These are phyloP conservation scores for Synanceia verrucosa DNA, from an alignment of 2,797 vertebrate genomes.

Conservation along the genomic window DNA sequence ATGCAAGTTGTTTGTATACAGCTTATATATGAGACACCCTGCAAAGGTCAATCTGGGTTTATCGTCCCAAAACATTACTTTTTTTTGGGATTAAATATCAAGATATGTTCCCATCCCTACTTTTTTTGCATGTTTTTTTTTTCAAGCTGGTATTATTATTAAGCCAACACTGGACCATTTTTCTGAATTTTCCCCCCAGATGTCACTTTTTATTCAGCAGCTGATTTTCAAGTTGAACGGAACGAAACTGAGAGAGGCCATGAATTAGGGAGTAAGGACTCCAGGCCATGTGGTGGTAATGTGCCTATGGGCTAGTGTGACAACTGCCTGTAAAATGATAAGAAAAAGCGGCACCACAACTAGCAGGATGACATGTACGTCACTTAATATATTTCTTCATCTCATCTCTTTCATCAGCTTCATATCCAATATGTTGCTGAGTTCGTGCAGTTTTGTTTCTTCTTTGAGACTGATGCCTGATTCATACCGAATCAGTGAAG, in stretches of 20 bases:
- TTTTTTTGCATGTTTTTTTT: neutral
- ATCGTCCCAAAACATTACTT: too few relatives aligned
- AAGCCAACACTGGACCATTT: too few relatives aligned
- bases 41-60: too few relatives aligned
- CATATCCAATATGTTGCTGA: too few relatives aligned
- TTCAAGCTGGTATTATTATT: neutral
- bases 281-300: neutral
- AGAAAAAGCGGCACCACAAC: neutral
- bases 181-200: neutral
- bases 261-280: neutral
- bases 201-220: neutral
- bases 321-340: neutral
- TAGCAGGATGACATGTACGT: neutral
- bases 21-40: too few relatives aligned
- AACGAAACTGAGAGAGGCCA: neutral
- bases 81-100: too few relatives aligned
- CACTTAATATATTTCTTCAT: neutral
- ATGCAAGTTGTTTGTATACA: too few relatives aligned
- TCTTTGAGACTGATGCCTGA: neutral
- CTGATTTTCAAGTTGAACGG: neutral
- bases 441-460: neutral
- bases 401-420: neutral
- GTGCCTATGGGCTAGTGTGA: neutral
- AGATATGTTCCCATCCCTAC: too few relatives aligned
- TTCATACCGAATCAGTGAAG: too few relatives aligned